Conservation (phyloP, 2,888 invertebrate genomes). For the Spisula solida region DNA sequence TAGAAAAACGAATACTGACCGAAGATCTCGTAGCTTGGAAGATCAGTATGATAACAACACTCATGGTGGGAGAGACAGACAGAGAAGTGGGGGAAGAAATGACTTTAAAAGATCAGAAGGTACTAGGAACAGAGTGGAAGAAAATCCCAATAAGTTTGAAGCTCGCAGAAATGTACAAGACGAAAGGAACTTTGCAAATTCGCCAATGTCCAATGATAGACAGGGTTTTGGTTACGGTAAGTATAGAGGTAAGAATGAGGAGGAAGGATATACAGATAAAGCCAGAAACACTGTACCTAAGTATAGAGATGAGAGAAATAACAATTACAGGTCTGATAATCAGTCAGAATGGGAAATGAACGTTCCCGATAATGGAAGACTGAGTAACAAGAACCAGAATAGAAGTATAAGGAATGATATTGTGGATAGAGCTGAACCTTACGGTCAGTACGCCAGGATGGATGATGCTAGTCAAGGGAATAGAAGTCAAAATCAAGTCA, state of each 20-base stretch:
- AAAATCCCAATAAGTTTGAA: not conserved
- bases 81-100: not conserved
- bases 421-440: not conserved
- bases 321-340: not conserved
- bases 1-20: not conserved
- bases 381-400: not conserved
- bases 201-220: not conserved
- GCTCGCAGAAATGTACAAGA: not conserved
- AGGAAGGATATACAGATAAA: not conserved
- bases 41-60: not conserved
- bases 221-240: conserved; percentile 2
- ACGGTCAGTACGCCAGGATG: not conserved
- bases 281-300: conserved; percentile 6
- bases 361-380: not conserved
- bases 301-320: conserved; percentile 7
- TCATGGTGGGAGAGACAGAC: not conserved
- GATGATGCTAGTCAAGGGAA: not conserved
- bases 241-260: not conserved
- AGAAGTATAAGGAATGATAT: not conserved
- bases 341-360: not conserved
- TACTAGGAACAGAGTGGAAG: not conserved
- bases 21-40: not conserved
- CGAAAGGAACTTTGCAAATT: not conserved
- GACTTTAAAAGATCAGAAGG: not conserved
- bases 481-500: too few relatives aligned